phyloP scores from a whole-genome alignment of 2,888 invertebrate genomes.

The Choristoneura rosaceana region DNA sequence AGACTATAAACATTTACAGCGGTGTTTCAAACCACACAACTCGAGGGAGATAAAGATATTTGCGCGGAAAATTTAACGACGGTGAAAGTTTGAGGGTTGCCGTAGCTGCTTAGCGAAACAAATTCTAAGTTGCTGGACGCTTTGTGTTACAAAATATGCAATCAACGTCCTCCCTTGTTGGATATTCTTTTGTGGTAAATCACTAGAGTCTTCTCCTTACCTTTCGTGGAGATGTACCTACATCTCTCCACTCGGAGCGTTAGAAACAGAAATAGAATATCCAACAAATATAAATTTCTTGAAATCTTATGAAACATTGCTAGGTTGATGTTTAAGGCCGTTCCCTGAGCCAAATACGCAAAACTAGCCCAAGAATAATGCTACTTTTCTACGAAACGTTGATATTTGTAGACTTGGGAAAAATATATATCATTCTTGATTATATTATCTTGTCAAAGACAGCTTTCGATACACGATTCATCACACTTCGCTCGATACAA shows the following conservation, averaged over 20 bases:
- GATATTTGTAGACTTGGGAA: too few relatives aligned
- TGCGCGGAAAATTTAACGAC: slow-evolving; percentile 16
- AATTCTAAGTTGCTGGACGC: slow-evolving; percentile 15
- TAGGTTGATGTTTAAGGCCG: too few relatives aligned
- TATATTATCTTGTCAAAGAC: too few relatives aligned
- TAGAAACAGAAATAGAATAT: background rate
- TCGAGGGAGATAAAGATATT: slow-evolving; percentile 16
- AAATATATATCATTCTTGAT: too few relatives aligned
- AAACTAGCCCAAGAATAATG: too few relatives aligned
- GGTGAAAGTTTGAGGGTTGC: slow-evolving; percentile 15
- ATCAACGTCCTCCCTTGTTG: slow-evolving; percentile 11
- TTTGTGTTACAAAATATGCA: slow-evolving; percentile 14
- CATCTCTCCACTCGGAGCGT: background rate
- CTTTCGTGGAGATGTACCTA: background rate
- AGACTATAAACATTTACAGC: slow-evolving; percentile 9
- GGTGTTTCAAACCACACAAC: slow-evolving; percentile 8
- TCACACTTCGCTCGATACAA: too few relatives aligned
- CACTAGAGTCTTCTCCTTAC: background rate
- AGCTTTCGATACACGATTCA: too few relatives aligned
- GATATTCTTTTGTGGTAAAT: slow-evolving; percentile 21
- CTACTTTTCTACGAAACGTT: too few relatives aligned
- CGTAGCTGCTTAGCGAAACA: slow-evolving; percentile 14
- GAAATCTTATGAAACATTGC: background rate
- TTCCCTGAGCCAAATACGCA: too few relatives aligned
- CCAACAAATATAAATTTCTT: background rate